phyloP scores from a whole-genome alignment of 35 echinoderm and acorn worm genomes.

The Patiria miniata region DNA sequence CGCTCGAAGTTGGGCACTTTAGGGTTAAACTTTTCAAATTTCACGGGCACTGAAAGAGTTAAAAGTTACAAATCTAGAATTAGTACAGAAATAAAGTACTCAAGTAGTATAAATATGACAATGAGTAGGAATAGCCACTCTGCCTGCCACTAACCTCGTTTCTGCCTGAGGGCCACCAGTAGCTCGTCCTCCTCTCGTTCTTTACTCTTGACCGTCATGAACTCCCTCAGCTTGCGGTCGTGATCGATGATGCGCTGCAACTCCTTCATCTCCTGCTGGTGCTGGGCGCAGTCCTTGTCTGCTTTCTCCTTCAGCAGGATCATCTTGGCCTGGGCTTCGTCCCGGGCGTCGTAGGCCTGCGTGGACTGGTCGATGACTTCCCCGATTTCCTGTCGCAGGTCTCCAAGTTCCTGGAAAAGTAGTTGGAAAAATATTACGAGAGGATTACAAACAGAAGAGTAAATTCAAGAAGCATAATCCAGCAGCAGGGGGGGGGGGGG shows the following conservation, averaged over 20 bases:
- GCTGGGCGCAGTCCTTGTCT: conserved; percentile 96
- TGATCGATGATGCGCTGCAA: conserved; percentile 97
- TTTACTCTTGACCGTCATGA: conserved; percentile 97
- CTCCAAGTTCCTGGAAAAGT: conserved; percentile 66
- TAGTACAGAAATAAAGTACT: too few relatives aligned
- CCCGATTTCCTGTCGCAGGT: conserved; percentile 80
- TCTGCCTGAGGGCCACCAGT: conserved; percentile 74
- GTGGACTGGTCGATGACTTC: conserved; percentile 99
- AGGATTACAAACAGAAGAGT: too few relatives aligned
- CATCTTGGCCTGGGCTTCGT: conserved; percentile 99
- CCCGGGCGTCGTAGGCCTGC: conserved; percentile 85
- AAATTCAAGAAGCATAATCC: too few relatives aligned
- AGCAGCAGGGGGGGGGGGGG: too few relatives aligned
- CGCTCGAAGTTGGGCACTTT: too few relatives aligned
- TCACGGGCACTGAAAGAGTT: too few relatives aligned
- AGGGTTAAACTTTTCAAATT: too few relatives aligned
- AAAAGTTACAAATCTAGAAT: too few relatives aligned
- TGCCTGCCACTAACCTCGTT: conserved; percentile 61
- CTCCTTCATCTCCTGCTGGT: conserved; percentile 98
- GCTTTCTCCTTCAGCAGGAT: conserved; percentile 98
- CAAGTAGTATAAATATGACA: too few relatives aligned
- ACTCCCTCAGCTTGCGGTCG: conserved; percentile 87
- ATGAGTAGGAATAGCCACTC: too few relatives aligned
- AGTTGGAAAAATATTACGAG: too few relatives aligned
- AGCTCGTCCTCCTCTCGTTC: conserved; percentile 97